Evolutionary conservation across 1,140 invertebrate species (phyloP).

Genomic region (Drosophila sechellia): DNA sequence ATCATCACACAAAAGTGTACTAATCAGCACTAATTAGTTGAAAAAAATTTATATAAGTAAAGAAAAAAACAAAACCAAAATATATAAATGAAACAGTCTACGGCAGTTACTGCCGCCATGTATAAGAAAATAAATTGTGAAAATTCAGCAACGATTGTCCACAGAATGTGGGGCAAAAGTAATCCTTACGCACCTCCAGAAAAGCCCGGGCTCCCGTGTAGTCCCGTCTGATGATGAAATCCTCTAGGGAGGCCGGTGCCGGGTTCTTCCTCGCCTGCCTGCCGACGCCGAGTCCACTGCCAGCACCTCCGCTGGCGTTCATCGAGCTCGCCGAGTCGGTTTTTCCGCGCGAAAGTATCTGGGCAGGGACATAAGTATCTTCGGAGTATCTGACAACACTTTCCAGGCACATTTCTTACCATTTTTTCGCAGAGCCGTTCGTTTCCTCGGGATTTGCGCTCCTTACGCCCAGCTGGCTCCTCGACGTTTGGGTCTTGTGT

Average conservation of each 20-base stretch:
- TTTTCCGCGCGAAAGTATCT: constrained; percentile 90
- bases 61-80: too few relatives aligned
- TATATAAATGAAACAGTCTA: too few relatives aligned
- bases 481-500: constrained; percentile 9
- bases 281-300: constrained; percentile 52
- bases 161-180: background rate
- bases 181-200: constrained; percentile 88
- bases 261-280: constrained; percentile 80
- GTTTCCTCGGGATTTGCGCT: constrained; percentile 18
- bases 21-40: too few relatives aligned
- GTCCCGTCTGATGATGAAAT: constrained; percentile 95
- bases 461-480: constrained; percentile 12
- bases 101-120: too few relatives aligned
- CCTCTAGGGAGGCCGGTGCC: constrained; percentile 92
- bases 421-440: constrained; percentile 39
- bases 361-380: constrained; percentile 51
- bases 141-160: too few relatives aligned
- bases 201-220: constrained; percentile 97
- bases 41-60: too few relatives aligned
- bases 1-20: too few relatives aligned
- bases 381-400: constrained; percentile 40
- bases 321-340: constrained; percentile 86
- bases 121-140: too few relatives aligned
- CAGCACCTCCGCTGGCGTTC: constrained; percentile 68
- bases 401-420: constrained; percentile 63